Evolutionary conservation across 2,113 vertebrate genomes (phyloP).

Genomic region (Telmatochromis sp.): DNA sequence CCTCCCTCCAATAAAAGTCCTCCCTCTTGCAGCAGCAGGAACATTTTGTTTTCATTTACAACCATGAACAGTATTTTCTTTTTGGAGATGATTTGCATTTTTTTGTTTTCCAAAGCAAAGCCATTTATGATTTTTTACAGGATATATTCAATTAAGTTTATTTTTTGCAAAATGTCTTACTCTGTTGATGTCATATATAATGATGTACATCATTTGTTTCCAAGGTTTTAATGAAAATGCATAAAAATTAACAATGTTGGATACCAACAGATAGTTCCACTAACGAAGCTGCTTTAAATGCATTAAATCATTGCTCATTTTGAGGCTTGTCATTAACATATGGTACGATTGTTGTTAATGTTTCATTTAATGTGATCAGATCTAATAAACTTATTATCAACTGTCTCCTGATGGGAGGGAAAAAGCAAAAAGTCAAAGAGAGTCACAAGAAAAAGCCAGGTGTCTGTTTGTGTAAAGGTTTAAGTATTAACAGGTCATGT

Average conservation of each 20-base stretch:
- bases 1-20: background rate
- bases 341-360: background rate
- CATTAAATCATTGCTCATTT: background rate
- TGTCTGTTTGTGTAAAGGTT: background rate
- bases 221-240: fast-evolving
- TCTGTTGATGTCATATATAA: background rate
- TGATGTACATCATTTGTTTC: background rate
- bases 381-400: fast-evolving
- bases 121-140: background rate
- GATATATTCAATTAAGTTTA: fast-evolving
- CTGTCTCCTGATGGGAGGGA: fast-evolving
- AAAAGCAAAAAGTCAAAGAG: background rate
- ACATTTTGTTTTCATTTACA: background rate
- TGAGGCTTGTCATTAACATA: background rate
- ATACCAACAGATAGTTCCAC: background rate
- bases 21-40: background rate
- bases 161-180: background rate
- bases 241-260: background rate
- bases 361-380: background rate
- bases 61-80: background rate
- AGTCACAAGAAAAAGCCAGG: fast-evolving
- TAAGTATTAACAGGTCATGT: background rate
- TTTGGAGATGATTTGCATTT: background rate
- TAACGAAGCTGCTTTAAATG: background rate
- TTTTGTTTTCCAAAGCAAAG: background rate